phyloP scores from a whole-genome alignment of 2,888 invertebrate species.

The Trachelus tabidus region DNA sequence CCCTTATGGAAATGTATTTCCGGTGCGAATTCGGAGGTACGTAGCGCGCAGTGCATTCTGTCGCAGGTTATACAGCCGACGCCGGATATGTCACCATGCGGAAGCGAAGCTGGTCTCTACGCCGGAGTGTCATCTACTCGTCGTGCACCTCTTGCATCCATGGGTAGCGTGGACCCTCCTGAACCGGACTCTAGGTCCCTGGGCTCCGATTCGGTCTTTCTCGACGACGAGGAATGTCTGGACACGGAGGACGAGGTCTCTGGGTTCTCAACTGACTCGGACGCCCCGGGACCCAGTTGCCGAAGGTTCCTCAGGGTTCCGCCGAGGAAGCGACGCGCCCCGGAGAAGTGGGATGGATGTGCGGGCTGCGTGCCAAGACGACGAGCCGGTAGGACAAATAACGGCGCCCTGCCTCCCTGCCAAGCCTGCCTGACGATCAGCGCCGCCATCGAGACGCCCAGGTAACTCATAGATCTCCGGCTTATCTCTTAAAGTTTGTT shows the following conservation, averaged over 20 bases:
- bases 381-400: constrained; percentile 40
- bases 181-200: constrained; percentile 79
- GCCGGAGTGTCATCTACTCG: constrained; percentile 60
- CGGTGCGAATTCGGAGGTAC: background rate
- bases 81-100: constrained; percentile 85
- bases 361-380: constrained; percentile 60
- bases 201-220: constrained; percentile 85
- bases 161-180: constrained; percentile 78
- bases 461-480: constrained; percentile 34
- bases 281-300: constrained; percentile 66
- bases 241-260: constrained; percentile 89
- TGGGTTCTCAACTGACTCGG: constrained; percentile 86
- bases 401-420: constrained; percentile 36
- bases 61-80: constrained; percentile 78
- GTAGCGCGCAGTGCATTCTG: constrained; percentile 27
- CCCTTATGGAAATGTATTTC: background rate
- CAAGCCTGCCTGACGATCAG: constrained; percentile 59
- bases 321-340: constrained; percentile 51
- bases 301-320: constrained; percentile 66
- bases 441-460: constrained; percentile 59
- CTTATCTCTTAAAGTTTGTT: background rate
- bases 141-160: constrained; percentile 82
- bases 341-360: constrained; percentile 66
- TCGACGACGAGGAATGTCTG: constrained; percentile 70
- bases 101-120: constrained; percentile 74